Evolutionary conservation across 2,797 vertebrate species (phyloP), one percentile per base, ranked within the genome.

Genomic region (Sebastes umbrosus): DNA sequence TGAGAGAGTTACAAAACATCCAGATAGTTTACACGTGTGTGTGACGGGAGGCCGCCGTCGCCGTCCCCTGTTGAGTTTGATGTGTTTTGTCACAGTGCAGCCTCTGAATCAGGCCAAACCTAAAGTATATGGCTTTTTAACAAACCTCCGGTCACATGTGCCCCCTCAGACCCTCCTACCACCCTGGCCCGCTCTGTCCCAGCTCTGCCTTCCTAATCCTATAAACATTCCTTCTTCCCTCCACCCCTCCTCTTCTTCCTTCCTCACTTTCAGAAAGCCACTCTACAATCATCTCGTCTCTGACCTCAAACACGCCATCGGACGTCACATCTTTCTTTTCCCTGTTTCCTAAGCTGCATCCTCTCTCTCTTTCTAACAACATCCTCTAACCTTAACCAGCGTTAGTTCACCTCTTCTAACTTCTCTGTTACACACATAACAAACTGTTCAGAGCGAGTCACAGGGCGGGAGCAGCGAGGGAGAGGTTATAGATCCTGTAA

Each of bases 171-270:
- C 74, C 75, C 77, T 8, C 54, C 79, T 0, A 5, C 74, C 77
- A 12, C 31, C 46, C 59, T 0, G 6, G 11, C 46, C 59, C 0
- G 5, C 65, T 85, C 79, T 2, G 84, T 69, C 83, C 77, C 85
- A 67, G 77, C 85, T 88, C 90, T 75, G 82, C 84, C 82, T 75
- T 79, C 57, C 73, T 83, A 77, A 87, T 79, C 88, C 80, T 29
- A 69, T n/a, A 80, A 87, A 88, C 88, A 73, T 90, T 90, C 89
- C 71, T 88, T 74, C 72, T 63, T 25, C 2, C 8, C 43, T 46
- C 43, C 16, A 1, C 46, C 27, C 25, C 1, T 73, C 29, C 50
- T 18, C 62, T 34, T 62, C 64, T 18, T 34, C 83, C 85, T 50
- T 66, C 68, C 75, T 68, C 69, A 82, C 89, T 59, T 91, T 79